Percentiles rank a stretch among this genome's conserved stretches.
These are phyloP conservation scores for Psophia crepitans DNA, from an alignment of 2,113 vertebrate species.

Conservation along the genomic window DNA sequence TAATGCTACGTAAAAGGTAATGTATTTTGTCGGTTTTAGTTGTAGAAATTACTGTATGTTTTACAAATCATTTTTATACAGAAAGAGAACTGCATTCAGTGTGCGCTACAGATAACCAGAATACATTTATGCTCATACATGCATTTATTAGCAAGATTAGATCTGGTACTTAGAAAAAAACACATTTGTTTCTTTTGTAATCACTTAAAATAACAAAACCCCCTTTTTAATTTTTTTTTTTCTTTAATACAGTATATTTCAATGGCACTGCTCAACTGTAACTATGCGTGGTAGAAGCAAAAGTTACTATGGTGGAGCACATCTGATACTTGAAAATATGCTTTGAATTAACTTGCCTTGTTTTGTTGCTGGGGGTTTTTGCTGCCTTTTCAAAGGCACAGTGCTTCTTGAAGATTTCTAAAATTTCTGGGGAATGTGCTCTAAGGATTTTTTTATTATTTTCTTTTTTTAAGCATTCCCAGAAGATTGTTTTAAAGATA, in stretches of 20 bases:
- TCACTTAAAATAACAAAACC: neutral
- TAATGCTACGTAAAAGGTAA: neutral
- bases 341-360: conserved; percentile 38
- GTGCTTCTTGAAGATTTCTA: conserved; percentile 41
- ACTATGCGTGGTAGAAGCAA: neutral
- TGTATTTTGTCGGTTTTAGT: neutral
- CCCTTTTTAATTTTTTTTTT: neutral
- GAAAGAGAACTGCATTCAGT: neutral
- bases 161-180: neutral
- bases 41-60: neutral
- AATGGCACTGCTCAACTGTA: neutral
- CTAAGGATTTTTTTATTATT: neutral
- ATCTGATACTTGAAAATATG: conserved; percentile 32
- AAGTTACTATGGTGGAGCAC: neutral
- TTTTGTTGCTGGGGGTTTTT: neutral
- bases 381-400: conserved; percentile 43
- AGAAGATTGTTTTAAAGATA: conserved; percentile 57
- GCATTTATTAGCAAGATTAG: neutral
- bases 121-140: neutral
- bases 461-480: conserved; percentile 18
- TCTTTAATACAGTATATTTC: neutral
- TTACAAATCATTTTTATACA: neutral
- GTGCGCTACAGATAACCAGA: neutral
- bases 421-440: conserved; percentile 50
- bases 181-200: neutral